Conservation (phyloP, 1,140 invertebrate species). For the Zaprionus tsacasi region DNA sequence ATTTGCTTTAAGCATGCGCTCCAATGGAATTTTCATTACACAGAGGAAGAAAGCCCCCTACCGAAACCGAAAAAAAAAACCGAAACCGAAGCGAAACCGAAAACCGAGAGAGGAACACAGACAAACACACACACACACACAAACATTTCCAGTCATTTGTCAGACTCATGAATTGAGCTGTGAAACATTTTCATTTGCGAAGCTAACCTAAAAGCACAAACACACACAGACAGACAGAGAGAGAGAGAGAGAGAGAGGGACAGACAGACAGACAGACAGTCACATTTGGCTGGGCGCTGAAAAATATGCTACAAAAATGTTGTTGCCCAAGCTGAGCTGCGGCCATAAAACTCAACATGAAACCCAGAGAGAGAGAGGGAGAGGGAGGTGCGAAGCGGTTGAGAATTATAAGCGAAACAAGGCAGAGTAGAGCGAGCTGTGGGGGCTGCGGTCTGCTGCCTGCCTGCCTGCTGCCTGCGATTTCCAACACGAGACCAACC, state of each 20-base stretch:
- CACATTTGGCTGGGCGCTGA: conserved; percentile 48
- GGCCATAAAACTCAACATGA: conserved; percentile 44
- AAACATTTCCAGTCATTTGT: conserved; percentile 33
- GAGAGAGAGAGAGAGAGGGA: neutral
- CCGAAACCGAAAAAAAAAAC: neutral
- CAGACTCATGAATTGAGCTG: conserved; percentile 38
- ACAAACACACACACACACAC: neutral
- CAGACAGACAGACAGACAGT: neutral
- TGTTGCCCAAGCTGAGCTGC: conserved; percentile 30
- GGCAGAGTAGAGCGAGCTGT: neutral
- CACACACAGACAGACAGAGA: conserved; percentile 1
- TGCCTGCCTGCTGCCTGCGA: conserved; percentile 15
- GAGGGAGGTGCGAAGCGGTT: neutral
- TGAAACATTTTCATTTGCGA: conserved; percentile 20
- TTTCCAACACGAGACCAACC: conserved; percentile 59
- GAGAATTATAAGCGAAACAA: neutral
- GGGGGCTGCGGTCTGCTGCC: conserved; percentile 2
- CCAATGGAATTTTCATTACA: neutral
- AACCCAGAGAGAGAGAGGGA: neutral
- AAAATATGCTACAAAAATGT: conserved; percentile 74
- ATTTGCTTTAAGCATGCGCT: neutral
- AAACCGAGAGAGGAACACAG: conserved; percentile 5
- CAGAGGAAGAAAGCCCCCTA: neutral
- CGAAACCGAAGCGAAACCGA: neutral
- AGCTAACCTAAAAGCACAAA: conserved; percentile 8